Evolutionary conservation across 2,113 vertebrate genomes (phyloP), one percentile per base, ranked within the genome.

Genomic region (Nannospalax galili): DNA sequence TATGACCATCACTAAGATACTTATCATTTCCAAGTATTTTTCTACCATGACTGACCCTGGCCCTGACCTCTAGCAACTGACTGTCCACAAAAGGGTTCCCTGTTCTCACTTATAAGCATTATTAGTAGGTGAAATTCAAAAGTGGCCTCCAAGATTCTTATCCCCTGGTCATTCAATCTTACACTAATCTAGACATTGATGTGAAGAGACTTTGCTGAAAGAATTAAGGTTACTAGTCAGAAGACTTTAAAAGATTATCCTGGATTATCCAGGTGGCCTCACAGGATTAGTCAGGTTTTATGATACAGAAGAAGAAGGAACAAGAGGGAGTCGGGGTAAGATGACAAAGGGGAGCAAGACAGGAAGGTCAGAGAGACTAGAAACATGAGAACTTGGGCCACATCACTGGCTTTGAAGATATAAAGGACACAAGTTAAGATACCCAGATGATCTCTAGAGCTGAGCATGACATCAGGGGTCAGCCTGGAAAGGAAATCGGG

Each of bases 21-120:
- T 89, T 48, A 85, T 82, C 74, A 79, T 74, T 88, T 92, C 30
- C 69, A 92, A 92, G 89, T 17, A 72, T 75, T 77, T 75, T 32
- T 58, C 72, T 77, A 35, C 65, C 42, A 11, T 30, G 30, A 37
- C n/a, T 90, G 73, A 84, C 84, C 60, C 56, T 74, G 62, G n/a
- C 26, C 30, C 77, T 94, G 80, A 96, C 85, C 69, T 90, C n/a
- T 80, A 84, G 67, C 32, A 64, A 80, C 30, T 78, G 42, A 48
- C 11, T 35, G 37, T 84, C 48, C 72, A 69, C 48, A 69, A 62
- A 93, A 24, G 10, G 22, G 52, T 74, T 93, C 62, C 60, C 26
- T 42, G 20, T 77, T 84, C 82, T 74, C 32, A n/a, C 37, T 28
- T 56, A 58, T 35, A 65, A 69, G 10, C 22, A 2, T 20, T 75